phyloP scores from a whole-genome alignment of 2,888 invertebrate species.

The Spatulosminthurus flaviceps region DNA sequence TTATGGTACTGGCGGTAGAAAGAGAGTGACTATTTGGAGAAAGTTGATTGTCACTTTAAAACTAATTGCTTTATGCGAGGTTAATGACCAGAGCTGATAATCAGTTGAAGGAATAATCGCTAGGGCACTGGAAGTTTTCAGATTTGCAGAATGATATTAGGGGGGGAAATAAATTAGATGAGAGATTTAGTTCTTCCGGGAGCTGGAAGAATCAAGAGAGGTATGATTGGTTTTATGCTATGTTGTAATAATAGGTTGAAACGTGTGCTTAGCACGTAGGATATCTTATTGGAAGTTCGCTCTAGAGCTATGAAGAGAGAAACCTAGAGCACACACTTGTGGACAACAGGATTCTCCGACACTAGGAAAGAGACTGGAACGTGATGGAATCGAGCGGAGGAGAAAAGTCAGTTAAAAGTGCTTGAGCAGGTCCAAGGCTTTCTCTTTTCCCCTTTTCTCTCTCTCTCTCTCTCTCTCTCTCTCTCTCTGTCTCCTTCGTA shows the following conservation, averaged over 20 bases:
- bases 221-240: no score
- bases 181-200: neutral
- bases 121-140: neutral
- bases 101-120: neutral
- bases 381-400: constrained; percentile 35
- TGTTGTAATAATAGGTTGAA: no score
- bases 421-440: constrained; percentile 19
- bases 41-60: no score
- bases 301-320: no score
- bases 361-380: constrained; percentile 44
- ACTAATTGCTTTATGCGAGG: no score
- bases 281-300: no score
- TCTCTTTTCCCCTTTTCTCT: neutral
- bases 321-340: constrained; percentile 13
- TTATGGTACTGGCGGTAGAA: no score
- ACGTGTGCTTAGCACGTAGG: no score
- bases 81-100: no score
- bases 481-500: neutral
- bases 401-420: constrained; percentile 44
- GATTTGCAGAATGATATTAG: neutral
- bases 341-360: constrained; percentile 39
- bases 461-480: no score
- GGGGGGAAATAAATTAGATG: neutral
- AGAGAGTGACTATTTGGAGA: no score
- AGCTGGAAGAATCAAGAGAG: neutral